phyloP scores from a whole-genome alignment of 2,888 invertebrate species.

The Mesoligia furuncula region DNA sequence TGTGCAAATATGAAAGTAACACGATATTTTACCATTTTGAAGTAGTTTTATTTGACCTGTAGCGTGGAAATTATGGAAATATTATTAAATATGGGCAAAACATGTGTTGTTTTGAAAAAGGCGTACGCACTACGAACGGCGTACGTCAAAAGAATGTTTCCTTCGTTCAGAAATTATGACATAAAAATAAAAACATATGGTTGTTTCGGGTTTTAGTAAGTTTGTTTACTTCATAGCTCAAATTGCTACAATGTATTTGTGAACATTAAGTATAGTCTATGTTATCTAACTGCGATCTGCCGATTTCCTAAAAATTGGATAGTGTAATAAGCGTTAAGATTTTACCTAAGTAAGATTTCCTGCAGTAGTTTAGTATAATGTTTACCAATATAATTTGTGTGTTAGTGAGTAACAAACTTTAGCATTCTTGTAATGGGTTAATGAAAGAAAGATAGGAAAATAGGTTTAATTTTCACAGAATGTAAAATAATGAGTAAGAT shows the following conservation, averaged over 20 bases:
- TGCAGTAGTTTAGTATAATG: too few relatives aligned
- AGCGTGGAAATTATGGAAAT: constrained; percentile 30
- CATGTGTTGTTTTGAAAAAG: constrained; percentile 81
- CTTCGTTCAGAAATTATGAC: too few relatives aligned
- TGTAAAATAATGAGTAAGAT: background rate
- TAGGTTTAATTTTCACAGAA: background rate
- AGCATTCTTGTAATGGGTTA: background rate
- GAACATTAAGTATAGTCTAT: background rate
- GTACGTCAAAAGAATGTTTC: too few relatives aligned
- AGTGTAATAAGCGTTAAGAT: too few relatives aligned
- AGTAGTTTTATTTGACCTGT: constrained; percentile 17
- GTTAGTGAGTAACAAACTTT: background rate
- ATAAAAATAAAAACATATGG: background rate
- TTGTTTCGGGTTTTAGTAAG: background rate
- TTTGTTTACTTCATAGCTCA: background rate
- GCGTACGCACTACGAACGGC: background rate
- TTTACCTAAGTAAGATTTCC: too few relatives aligned
- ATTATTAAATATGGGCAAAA: constrained; percentile 69
- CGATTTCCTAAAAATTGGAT: too few relatives aligned
- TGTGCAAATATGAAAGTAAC: background rate
- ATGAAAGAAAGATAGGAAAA: background rate
- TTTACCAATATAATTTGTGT: background rate
- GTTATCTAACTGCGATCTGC: too few relatives aligned
- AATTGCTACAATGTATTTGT: background rate
- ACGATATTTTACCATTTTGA: constrained; percentile 75